phyloP scores from a whole-genome alignment of 1,140 invertebrate species.

The Apis dorsata region DNA sequence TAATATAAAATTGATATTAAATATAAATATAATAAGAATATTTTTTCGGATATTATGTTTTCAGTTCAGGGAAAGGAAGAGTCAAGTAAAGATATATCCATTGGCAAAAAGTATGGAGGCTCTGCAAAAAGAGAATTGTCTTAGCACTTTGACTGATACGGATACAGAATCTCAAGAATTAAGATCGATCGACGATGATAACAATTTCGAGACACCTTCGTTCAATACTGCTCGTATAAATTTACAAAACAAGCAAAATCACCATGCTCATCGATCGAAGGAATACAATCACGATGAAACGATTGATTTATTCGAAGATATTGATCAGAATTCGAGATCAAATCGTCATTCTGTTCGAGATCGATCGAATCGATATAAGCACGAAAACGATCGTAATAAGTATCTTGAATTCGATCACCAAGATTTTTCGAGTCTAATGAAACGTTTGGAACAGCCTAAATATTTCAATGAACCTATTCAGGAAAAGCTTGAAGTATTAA shows the following conservation, averaged over 20 bases:
- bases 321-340: neutral
- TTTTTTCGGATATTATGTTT: slow-evolving; percentile 31
- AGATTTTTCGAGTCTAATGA: neutral
- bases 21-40: no score
- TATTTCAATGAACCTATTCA: neutral
- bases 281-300: neutral
- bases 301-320: neutral
- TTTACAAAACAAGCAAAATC: neutral
- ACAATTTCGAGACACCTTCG: neutral
- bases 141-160: slow-evolving; percentile 55
- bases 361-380: slow-evolving; percentile 46
- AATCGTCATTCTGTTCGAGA: neutral
- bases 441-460: neutral
- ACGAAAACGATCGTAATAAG: slow-evolving; percentile 46
- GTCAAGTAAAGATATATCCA: slow-evolving; percentile 73
- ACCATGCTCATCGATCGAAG: neutral
- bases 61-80: slow-evolving; percentile 77
- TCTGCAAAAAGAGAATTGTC: slow-evolving; percentile 74
- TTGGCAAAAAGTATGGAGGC: slow-evolving; percentile 67
- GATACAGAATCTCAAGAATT: slow-evolving; percentile 45
- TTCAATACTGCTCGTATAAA: slow-evolving; percentile 55
- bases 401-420: neutral
- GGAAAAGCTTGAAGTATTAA: neutral
- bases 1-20: no score
- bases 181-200: neutral